These are phyloP conservation scores for Blera fallax DNA, from an alignment of 2,888 invertebrate genomes.

Conservation along the genomic window DNA sequence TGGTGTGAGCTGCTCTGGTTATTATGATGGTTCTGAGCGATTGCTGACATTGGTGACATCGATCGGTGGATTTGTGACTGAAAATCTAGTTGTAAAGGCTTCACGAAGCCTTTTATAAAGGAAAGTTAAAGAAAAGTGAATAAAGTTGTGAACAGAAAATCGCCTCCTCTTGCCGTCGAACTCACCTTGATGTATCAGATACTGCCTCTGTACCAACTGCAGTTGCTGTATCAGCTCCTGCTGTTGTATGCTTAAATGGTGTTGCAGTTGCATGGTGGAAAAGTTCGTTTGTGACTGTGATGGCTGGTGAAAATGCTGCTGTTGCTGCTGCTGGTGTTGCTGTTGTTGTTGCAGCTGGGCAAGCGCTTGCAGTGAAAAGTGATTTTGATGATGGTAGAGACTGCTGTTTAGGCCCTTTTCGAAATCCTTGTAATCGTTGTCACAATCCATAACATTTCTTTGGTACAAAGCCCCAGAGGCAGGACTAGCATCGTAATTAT, in stretches of 20 bases:
- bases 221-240: constrained; percentile 77
- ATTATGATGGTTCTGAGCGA: constrained; percentile 45
- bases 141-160: not conserved
- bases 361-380: constrained; percentile 23
- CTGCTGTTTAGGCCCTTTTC: constrained; percentile 22
- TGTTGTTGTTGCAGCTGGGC: constrained; percentile 41
- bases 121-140: not conserved
- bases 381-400: constrained; percentile 12
- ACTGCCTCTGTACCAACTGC: constrained; percentile 77
- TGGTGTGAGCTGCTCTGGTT: constrained; percentile 39
- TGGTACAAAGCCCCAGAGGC: constrained; percentile 1
- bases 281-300: constrained; percentile 25
- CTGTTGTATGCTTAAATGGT: constrained; percentile 77
- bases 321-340: constrained; percentile 19
- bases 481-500: constrained; percentile 27
- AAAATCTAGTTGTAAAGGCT: constrained; percentile 74
- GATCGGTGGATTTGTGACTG: constrained; percentile 73
- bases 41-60: constrained; percentile 66
- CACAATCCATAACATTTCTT: constrained; percentile 55
- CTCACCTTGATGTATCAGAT: constrained; percentile 77
- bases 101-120: constrained; percentile 68
- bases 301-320: not conserved
- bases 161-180: not conserved
- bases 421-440: constrained; percentile 36
- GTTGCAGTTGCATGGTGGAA: constrained; percentile 76